A percentile compares a stretch with the other conserved stretches of the same genome.
These are phyloP conservation scores for Acropternis orthonyx DNA, from an alignment of 2,797 vertebrate species.

Conservation along the genomic window DNA sequence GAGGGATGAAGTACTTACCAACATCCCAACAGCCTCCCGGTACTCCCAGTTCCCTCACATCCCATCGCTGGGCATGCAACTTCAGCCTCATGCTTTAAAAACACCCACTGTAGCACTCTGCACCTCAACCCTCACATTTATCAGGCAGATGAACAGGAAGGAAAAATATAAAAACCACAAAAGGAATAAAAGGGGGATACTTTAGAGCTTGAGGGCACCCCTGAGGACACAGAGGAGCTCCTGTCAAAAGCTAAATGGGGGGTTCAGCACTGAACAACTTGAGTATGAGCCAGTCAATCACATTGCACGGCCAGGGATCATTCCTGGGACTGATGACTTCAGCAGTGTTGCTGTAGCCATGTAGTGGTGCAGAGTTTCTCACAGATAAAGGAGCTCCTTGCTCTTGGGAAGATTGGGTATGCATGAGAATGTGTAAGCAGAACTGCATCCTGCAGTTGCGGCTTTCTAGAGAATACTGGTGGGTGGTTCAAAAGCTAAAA, in stretches of 20 bases:
- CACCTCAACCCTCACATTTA: neutral
- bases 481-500: constrained; percentile 14
- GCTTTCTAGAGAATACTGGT: neutral
- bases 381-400: neutral
- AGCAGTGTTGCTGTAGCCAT: neutral
- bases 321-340: neutral
- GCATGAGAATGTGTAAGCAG: neutral
- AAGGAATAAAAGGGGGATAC: neutral
- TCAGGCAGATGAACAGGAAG: neutral
- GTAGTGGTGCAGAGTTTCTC: neutral
- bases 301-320: neutral
- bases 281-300: neutral
- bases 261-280: neutral
- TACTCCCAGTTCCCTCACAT: neutral
- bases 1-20: neutral
- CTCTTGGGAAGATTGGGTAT: neutral
- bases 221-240: neutral
- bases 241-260: neutral
- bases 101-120: neutral
- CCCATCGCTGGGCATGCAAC: neutral
- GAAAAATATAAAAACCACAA: neutral
- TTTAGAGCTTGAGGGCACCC: neutral
- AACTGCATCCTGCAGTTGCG: neutral
- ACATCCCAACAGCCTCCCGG: neutral
- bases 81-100: neutral